A percentile compares a stretch with the other conserved stretches of the same genome.
These are phyloP conservation scores for Caenorhabditis briggsae DNA, from an alignment of 1,140 invertebrate genomes.

Conservation along the genomic window DNA sequence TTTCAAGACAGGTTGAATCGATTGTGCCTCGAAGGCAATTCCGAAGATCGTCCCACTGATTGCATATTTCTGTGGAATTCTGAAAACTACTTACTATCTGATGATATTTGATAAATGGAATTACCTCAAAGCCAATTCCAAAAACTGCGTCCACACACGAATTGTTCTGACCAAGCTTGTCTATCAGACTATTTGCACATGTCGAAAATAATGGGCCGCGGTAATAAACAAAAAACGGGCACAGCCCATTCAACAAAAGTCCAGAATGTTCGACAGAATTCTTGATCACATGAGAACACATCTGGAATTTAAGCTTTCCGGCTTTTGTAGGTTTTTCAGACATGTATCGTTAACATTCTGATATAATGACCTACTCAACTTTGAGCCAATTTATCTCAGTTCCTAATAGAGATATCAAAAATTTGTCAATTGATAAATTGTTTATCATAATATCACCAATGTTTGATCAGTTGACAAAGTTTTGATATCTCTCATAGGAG, in stretches of 20 bases:
- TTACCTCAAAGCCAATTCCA: background rate
- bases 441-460: too few relatives aligned
- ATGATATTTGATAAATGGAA: too few relatives aligned
- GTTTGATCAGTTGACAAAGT: too few relatives aligned
- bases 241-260: background rate
- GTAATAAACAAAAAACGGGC: background rate
- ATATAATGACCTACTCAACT: too few relatives aligned
- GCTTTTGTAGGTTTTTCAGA: too few relatives aligned
- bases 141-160: conserved; percentile 3
- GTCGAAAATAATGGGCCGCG: background rate
- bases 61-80: background rate
- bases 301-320: background rate
- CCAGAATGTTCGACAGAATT: background rate
- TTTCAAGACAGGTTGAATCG: background rate
- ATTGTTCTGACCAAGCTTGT: conserved; percentile 1
- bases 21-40: background rate
- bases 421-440: too few relatives aligned
- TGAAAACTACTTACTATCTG: too few relatives aligned
- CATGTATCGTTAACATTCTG: too few relatives aligned
- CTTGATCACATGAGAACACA: background rate
- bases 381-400: too few relatives aligned
- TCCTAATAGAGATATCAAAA: too few relatives aligned
- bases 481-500: too few relatives aligned
- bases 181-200: background rate
- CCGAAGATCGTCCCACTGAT: background rate